Conservation (phyloP, 2,888 invertebrate genomes). For the Trachelus iudaicus region DNA sequence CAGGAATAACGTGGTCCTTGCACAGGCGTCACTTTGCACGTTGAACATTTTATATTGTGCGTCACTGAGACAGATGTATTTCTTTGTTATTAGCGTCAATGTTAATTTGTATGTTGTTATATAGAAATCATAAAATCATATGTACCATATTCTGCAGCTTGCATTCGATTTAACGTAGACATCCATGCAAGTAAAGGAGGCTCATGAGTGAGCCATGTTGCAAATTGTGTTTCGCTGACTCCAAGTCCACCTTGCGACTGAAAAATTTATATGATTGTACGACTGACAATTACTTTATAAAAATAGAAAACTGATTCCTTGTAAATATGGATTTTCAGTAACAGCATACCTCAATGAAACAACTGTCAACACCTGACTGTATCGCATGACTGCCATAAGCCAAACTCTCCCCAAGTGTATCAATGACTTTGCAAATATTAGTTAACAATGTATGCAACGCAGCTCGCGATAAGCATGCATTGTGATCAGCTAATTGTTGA, state of each 20-base stretch:
- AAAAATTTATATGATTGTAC: conserved; percentile 4
- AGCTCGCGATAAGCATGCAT: conserved; percentile 77
- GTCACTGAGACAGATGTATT: conserved; percentile 60
- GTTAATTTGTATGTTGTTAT: background rate
- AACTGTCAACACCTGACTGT: conserved; percentile 76
- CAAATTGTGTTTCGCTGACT: conserved; percentile 74
- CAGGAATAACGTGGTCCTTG: conserved; percentile 74
- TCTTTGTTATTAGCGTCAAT: background rate
- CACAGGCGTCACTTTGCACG: conserved; percentile 71
- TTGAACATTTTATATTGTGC: conserved; percentile 72
- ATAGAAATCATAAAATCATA: conserved; percentile 6
- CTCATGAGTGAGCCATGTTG: conserved; percentile 76
- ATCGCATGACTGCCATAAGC: conserved; percentile 74
- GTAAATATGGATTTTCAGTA: background rate
- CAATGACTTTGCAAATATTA: conserved; percentile 72
- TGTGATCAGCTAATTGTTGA: conserved; percentile 79
- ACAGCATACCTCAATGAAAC: conserved; percentile 75
- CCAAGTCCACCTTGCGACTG: conserved; percentile 79
- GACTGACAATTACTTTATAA: background rate
- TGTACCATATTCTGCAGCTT: conserved; percentile 71
- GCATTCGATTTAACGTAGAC: conserved; percentile 73
- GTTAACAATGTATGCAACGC: conserved; percentile 73
- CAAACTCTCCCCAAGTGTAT: conserved; percentile 73
- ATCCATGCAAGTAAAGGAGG: conserved; percentile 75
- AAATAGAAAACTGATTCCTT: background rate